Evolutionary conservation across 2,888 invertebrate species (phyloP).

Genomic region (Allygus modestus): DNA sequence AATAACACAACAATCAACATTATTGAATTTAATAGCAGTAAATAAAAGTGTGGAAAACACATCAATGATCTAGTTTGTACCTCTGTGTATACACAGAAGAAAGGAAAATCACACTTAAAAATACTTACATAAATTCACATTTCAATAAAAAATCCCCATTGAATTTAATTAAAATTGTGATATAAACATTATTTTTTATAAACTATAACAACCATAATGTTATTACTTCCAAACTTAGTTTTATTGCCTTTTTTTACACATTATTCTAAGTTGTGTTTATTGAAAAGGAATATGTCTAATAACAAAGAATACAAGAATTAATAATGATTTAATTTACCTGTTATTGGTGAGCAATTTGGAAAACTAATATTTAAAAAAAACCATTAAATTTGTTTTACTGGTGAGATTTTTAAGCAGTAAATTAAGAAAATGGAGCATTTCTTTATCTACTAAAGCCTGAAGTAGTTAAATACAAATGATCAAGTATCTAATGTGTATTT

Average conservation of each 20-base stretch:
- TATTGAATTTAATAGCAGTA: background rate
- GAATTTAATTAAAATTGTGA: background rate
- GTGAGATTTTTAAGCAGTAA: background rate
- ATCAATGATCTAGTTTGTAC: background rate
- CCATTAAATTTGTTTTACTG: too few species aligned
- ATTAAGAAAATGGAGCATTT: slow-evolving; percentile 1
- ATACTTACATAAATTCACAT: background rate
- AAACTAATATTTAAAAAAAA: too few species aligned
- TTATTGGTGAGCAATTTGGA: too few species aligned
- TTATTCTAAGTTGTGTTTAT: slow-evolving; percentile 12
- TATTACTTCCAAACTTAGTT: slow-evolving; percentile 8
- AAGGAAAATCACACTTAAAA: background rate
- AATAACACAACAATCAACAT: slow-evolving; percentile 35
- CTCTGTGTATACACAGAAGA: background rate
- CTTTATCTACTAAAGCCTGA: slow-evolving; percentile 33
- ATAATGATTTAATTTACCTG: too few species aligned
- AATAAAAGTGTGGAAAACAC: background rate
- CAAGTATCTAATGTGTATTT: slow-evolving; percentile 49
- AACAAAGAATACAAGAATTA: too few species aligned
- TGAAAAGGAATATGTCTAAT: background rate
- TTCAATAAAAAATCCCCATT: background rate
- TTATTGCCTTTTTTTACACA: slow-evolving; percentile 45
- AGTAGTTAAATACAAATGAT: slow-evolving; percentile 47
- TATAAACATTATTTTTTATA: background rate
- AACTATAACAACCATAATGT: slow-evolving; percentile 37